Conservation (phyloP, 2,888 invertebrate genomes). For the Nomada lathburiana region DNA sequence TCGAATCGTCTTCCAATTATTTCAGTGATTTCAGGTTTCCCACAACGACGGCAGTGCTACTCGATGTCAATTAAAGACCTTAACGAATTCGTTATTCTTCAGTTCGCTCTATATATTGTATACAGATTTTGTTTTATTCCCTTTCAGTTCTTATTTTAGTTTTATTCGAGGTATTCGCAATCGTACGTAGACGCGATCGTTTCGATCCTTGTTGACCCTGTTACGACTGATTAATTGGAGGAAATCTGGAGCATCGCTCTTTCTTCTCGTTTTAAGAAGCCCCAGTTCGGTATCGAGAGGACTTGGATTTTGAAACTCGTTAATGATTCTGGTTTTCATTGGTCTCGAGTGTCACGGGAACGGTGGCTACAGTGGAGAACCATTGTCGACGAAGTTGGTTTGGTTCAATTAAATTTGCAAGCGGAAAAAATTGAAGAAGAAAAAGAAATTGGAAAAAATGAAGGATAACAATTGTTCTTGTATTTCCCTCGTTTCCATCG, state of each 20-base stretch:
- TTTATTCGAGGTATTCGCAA: too few relatives aligned
- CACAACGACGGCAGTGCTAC: constrained; percentile 41
- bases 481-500: neutral
- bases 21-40: constrained; percentile 43
- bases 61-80: constrained; percentile 53
- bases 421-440: neutral
- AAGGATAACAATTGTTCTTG: neutral
- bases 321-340: neutral
- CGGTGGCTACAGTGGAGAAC: neutral
- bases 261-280: neutral
- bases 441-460: neutral
- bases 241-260: constrained; percentile 32
- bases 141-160: neutral
- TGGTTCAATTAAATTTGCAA: neutral
- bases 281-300: neutral
- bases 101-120: neutral
- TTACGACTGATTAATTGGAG: constrained; percentile 60
- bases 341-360: neutral
- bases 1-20: constrained; percentile 52
- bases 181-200: neutral
- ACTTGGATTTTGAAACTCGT: neutral
- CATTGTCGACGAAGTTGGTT: neutral
- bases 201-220: constrained; percentile 31
- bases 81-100: constrained; percentile 54
- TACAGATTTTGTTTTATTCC: neutral